These are phyloP conservation scores for Meloidogyne chitwoodi DNA, from an alignment of 1,140 invertebrate species.

Conservation along the genomic window DNA sequence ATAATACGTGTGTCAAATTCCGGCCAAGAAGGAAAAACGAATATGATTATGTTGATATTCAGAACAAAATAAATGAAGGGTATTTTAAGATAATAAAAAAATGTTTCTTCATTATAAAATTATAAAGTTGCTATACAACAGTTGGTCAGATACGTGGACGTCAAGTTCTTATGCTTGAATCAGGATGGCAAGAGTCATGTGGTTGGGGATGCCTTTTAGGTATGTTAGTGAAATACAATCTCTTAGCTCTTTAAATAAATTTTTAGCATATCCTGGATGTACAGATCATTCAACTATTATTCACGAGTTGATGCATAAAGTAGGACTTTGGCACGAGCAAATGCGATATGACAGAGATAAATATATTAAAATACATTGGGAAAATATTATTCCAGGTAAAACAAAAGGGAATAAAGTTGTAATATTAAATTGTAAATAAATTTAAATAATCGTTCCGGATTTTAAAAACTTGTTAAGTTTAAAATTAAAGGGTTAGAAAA, in stretches of 20 bases:
- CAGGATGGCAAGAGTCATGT: conserved; percentile 14
- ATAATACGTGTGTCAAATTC: conserved; percentile 29
- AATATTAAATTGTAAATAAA: too few relatives aligned
- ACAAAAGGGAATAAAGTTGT: neutral
- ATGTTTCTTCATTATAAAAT: neutral
- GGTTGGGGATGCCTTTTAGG: conserved; percentile 5
- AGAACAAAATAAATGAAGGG: conserved; percentile 25
- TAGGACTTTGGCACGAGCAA: conserved; percentile 41
- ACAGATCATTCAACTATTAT: conserved; percentile 39
- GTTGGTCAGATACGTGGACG: conserved; percentile 26
- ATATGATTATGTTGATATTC: conserved; percentile 30
- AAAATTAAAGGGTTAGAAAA: conserved; percentile 40
- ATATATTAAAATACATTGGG: conserved; percentile 54
- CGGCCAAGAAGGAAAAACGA: conserved; percentile 7
- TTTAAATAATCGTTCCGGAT: neutral
- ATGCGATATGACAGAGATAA: conserved; percentile 55
- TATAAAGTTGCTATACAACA: conserved; percentile 31
- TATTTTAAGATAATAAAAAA: too few relatives aligned
- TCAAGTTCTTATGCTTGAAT: conserved; percentile 34
- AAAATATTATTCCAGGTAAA: conserved; percentile 51
- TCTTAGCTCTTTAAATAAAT: neutral
- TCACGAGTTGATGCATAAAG: conserved; percentile 35
- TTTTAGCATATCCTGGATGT: conserved; percentile 22
- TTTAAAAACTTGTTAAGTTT: neutral
- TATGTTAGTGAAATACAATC: neutral